Percentiles rank a stretch among this genome's conserved stretches.
Evolutionary conservation across 1,140 invertebrate genomes (phyloP).

Genomic region (Mycetomoellerius zeteki): DNA sequence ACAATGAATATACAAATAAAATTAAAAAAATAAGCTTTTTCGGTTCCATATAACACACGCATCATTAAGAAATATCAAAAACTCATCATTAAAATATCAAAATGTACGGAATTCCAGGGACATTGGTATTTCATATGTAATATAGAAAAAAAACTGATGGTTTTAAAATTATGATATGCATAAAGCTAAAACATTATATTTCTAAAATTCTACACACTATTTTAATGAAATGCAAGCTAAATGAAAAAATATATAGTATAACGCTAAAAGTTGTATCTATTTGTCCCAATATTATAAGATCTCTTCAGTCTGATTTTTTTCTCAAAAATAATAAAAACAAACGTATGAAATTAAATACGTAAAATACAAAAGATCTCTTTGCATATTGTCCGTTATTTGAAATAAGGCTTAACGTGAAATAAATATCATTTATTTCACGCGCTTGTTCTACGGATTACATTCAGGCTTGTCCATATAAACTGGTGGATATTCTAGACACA

Average conservation of each 20-base stretch:
- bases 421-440: neutral
- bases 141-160: neutral
- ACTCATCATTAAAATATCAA: neutral
- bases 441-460: neutral
- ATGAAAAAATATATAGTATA: neutral
- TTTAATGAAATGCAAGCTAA: neutral
- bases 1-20: neutral
- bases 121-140: neutral
- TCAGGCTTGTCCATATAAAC: neutral
- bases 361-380: conserved; percentile 24
- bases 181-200: neutral
- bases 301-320: neutral
- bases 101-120: neutral
- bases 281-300: conserved; percentile 9
- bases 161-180: neutral
- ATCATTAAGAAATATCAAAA: neutral
- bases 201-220: neutral
- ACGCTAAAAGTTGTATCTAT: neutral
- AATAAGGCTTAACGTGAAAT: neutral
- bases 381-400: neutral
- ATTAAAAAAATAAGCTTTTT: conserved; percentile 1
- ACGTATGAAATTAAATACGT: too few species aligned
- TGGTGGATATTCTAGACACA: neutral
- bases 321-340: neutral
- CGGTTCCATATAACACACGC: neutral